Evolutionary conservation across 2,888 invertebrate genomes (phyloP).

Genomic region (Acleris emargana): DNA sequence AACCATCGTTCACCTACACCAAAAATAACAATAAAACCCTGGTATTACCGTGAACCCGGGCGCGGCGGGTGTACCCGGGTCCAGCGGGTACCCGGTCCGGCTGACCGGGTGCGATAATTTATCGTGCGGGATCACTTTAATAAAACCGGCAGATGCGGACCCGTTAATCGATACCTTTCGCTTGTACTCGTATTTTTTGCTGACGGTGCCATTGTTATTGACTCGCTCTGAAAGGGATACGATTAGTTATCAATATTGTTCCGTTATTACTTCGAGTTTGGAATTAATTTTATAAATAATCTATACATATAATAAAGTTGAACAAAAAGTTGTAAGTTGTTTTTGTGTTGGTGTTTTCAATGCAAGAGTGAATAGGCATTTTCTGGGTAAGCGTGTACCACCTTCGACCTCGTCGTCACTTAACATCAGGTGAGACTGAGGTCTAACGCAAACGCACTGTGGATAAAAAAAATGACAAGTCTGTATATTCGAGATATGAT

Average conservation of each 20-base stretch:
- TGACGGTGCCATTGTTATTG: conserved; percentile 23
- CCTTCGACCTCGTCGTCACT: no score
- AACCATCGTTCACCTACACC: background rate
- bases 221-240: background rate
- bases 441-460: no score
- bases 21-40: conserved; percentile 1
- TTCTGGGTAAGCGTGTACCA: no score
- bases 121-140: conserved; percentile 24
- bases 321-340: no score
- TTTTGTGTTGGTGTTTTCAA: no score
- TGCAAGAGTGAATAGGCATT: no score
- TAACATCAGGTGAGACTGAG: no score
- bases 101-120: conserved; percentile 23
- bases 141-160: conserved; percentile 23
- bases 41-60: conserved; percentile 9
- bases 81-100: background rate
- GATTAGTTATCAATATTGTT: conserved; percentile 1
- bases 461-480: no score
- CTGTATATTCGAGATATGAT: no score
- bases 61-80: conserved; percentile 5
- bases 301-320: no score
- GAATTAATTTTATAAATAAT: no score
- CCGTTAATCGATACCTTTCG: conserved; percentile 24
- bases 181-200: conserved; percentile 26
- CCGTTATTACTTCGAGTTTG: no score